A percentile compares a stretch with the other conserved stretches of the same genome.
phyloP scores from a whole-genome alignment of 2,797 vertebrate species.

The Sebastes reedi region DNA sequence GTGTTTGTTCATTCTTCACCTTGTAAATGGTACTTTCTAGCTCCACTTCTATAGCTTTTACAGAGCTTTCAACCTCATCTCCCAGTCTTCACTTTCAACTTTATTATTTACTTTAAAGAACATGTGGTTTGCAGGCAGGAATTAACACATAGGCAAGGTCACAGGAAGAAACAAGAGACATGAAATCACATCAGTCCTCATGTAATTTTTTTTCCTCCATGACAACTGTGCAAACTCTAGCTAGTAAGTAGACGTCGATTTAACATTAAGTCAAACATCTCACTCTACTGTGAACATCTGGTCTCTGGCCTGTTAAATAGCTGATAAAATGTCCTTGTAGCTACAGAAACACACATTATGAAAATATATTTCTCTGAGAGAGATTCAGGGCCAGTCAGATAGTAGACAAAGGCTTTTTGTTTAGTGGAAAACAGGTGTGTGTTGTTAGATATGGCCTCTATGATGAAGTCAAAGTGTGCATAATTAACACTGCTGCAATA shows the following conservation, averaged over 20 bases:
- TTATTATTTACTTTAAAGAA: too few species aligned
- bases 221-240: not conserved
- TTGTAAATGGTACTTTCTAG: too few species aligned
- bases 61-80: too few species aligned
- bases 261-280: not conserved
- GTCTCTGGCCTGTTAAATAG: not conserved
- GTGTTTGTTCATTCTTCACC: too few species aligned
- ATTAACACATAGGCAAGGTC: too few species aligned
- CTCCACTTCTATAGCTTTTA: too few species aligned
- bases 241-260: too few species aligned
- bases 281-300: not conserved
- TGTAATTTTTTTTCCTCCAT: not conserved
- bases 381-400: constrained; percentile 38
- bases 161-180: too few species aligned
- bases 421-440: constrained; percentile 42
- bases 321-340: not conserved
- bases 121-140: too few species aligned
- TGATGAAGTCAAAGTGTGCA: not conserved
- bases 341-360: not conserved
- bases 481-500: not conserved
- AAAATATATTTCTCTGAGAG: not conserved
- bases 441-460: not conserved
- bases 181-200: too few species aligned
- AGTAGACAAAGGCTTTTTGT: constrained; percentile 25
- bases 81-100: too few species aligned